A percentile compares a stretch with the other conserved stretches of the same genome.
Evolutionary conservation across 2,797 vertebrate species (phyloP).

Genomic region (Manis pentadactyla): DNA sequence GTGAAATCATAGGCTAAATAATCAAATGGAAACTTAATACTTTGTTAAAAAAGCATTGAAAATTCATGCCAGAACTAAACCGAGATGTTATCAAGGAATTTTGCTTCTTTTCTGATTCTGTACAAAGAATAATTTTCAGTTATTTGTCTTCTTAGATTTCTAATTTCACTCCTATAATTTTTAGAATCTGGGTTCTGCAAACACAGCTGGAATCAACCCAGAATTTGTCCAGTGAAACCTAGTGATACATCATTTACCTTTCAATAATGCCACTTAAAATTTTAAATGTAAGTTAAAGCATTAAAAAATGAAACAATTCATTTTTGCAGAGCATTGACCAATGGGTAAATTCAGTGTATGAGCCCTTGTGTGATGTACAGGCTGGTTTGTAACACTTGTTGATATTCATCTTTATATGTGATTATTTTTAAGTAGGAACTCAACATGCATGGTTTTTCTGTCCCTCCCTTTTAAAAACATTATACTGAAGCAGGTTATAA

Average conservation of each 20-base stretch:
- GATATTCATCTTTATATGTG: background rate
- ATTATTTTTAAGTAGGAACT: background rate
- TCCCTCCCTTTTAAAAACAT: background rate
- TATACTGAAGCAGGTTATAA: background rate
- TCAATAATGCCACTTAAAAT: background rate
- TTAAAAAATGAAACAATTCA: conserved; percentile 9
- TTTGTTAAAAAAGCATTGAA: too few species aligned
- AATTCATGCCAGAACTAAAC: conserved; percentile 10
- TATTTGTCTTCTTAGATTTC: conserved; percentile 14
- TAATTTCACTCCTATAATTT: background rate
- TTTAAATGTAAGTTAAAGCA: background rate
- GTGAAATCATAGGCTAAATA: conserved; percentile 6
- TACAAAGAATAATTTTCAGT: background rate
- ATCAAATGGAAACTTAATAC: conserved; percentile 25
- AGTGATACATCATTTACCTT: background rate
- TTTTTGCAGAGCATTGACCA: too few species aligned
- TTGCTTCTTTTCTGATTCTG: conserved; percentile 22
- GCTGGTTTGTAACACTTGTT: background rate
- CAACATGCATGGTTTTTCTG: background rate
- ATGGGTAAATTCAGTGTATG: background rate
- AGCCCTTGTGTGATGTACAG: background rate
- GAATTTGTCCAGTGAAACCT: conserved; percentile 42
- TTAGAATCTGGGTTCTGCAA: background rate
- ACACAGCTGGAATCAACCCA: background rate
- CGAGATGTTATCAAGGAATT: background rate